A percentile compares a stretch with the other conserved stretches of the same genome.
phyloP scores from a whole-genome alignment of 2,888 invertebrate species.

The Polylopha cassiicola region DNA sequence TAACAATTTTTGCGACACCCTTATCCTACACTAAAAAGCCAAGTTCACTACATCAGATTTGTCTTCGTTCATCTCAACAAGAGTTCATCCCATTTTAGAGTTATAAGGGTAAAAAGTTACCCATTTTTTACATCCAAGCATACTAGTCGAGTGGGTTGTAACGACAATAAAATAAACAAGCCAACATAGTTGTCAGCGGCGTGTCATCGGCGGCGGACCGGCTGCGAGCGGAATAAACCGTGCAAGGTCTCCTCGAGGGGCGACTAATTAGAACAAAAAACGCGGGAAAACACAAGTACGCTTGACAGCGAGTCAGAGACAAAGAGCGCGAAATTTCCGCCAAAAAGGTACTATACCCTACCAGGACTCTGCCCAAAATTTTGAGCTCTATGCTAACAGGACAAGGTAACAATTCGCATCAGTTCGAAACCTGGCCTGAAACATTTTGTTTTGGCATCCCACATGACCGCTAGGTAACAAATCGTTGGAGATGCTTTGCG shows the following conservation, averaged over 20 bases:
- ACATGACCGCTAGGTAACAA: not conserved
- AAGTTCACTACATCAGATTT: too few species aligned
- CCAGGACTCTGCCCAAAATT: conserved; percentile 23
- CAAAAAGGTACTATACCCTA: conserved; percentile 53
- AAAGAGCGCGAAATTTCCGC: conserved; percentile 57
- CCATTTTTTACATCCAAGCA: too few species aligned
- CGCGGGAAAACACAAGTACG: conserved; percentile 74
- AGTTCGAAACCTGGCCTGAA: conserved; percentile 6
- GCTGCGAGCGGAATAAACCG: conserved; percentile 25
- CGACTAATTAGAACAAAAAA: conserved; percentile 77
- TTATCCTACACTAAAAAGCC: too few species aligned
- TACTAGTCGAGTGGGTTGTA: too few species aligned
- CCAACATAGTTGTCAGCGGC: too few species aligned
- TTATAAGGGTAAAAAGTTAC: too few species aligned
- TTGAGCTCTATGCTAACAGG: conserved; percentile 22
- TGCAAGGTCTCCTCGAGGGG: conserved; percentile 49
- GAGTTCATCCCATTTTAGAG: too few species aligned
- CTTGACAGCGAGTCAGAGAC: conserved; percentile 75
- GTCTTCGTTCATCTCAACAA: too few species aligned
- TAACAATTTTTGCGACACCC: too few species aligned
- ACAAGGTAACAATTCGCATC: conserved; percentile 28
- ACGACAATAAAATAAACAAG: too few species aligned
- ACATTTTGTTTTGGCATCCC: conserved; percentile 17
- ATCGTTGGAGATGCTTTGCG: not conserved
- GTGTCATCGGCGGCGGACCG: conserved; percentile 22